Evolutionary conservation across 2,888 invertebrate species (phyloP).

Genomic region (Cactoblastis cactorum): DNA sequence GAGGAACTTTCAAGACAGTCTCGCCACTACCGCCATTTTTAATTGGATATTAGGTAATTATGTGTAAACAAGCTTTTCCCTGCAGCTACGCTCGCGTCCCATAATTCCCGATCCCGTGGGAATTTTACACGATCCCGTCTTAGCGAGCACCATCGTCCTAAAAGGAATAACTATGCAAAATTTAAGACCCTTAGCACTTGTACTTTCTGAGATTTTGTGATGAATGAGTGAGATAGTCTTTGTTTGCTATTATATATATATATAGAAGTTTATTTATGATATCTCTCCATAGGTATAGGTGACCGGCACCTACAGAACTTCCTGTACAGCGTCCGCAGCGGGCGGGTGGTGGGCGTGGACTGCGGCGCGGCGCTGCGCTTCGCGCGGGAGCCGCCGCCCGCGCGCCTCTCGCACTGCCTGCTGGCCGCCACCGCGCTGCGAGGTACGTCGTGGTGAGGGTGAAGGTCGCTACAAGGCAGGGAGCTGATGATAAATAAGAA

Average conservation of each 20-base stretch:
- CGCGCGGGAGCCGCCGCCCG: slow-evolving; percentile 41
- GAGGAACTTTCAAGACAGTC: slow-evolving; percentile 36
- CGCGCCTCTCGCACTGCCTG: slow-evolving; percentile 43
- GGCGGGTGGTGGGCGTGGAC: slow-evolving; percentile 45
- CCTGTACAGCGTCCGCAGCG: slow-evolving; percentile 31
- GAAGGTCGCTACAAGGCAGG: too few species aligned
- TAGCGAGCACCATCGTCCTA: too few species aligned
- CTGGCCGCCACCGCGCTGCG: slow-evolving; percentile 27
- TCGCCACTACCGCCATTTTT: slow-evolving; percentile 40
- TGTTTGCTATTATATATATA: too few species aligned
- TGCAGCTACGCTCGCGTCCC: not conserved
- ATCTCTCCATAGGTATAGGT: slow-evolving; percentile 42
- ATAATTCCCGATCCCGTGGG: too few species aligned
- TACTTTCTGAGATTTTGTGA: too few species aligned
- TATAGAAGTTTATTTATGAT: not conserved
- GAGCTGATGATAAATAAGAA: too few species aligned
- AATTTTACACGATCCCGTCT: too few species aligned
- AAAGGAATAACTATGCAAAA: too few species aligned
- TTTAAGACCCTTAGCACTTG: too few species aligned
- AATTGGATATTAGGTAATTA: slow-evolving; percentile 53
- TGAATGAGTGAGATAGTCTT: too few species aligned
- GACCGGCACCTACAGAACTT: slow-evolving; percentile 59
- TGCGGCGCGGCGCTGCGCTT: slow-evolving; percentile 41
- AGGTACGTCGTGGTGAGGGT: too few species aligned
- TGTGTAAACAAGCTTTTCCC: not conserved